These are phyloP conservation scores for Hiodon tergisus DNA, from an alignment of 2,113 vertebrate genomes.

Conservation along the genomic window DNA sequence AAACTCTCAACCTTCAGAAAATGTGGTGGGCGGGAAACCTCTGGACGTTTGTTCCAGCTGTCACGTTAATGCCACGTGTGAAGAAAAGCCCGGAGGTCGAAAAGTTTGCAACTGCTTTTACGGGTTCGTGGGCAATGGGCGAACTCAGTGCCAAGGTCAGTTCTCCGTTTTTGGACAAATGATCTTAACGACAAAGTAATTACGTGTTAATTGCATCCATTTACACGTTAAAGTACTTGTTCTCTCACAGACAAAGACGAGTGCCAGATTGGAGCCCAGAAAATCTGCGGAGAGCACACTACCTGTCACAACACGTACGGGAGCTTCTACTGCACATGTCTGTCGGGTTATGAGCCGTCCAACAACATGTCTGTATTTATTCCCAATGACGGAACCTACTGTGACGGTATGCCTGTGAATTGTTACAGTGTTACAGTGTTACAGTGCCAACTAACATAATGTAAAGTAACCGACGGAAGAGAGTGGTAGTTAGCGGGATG, in stretches of 20 bases:
- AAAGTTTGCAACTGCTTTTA: slow-evolving; percentile 87
- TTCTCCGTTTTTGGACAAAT: background rate
- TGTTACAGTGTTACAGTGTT: background rate
- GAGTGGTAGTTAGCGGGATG: no score
- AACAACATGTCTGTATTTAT: slow-evolving; percentile 81
- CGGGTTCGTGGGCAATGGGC: slow-evolving; percentile 88
- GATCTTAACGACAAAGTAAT: background rate
- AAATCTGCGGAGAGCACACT: slow-evolving; percentile 83
- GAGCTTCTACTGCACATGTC: slow-evolving; percentile 86
- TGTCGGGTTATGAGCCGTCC: slow-evolving; percentile 77
- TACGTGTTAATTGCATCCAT: background rate
- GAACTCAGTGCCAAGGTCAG: slow-evolving; percentile 77
- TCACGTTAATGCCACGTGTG: slow-evolving; percentile 78
- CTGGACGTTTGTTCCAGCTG: slow-evolving; percentile 76
- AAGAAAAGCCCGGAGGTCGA: slow-evolving; percentile 59
- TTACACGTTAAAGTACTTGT: background rate
- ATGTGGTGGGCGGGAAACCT: background rate
- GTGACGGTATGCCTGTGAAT: slow-evolving; percentile 65
- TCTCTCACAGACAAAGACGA: slow-evolving; percentile 83
- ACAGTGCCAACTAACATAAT: no score
- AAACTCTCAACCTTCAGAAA: background rate
- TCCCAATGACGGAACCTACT: slow-evolving; percentile 91
- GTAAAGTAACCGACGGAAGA: no score
- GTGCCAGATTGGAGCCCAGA: slow-evolving; percentile 72
- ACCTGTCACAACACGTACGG: slow-evolving; percentile 84